Evolutionary conservation across 2,888 invertebrate species (phyloP), one percentile per base, ranked within the genome.

Genomic region (Poecilus cupreus): DNA sequence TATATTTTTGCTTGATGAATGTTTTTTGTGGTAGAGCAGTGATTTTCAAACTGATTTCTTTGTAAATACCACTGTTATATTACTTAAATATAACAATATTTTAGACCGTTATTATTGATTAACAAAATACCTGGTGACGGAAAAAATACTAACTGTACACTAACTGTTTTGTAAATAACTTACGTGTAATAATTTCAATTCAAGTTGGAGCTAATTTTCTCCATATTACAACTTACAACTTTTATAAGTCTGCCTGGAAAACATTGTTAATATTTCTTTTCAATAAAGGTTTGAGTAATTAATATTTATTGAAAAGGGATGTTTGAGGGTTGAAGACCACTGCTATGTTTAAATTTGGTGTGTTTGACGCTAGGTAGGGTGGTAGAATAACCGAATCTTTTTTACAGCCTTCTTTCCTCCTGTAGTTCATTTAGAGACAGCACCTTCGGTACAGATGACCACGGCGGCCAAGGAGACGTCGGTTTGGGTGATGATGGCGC

Each of bases 381-480:
- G 32, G 64, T 68, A 16, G 22, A 68, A 37, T 39, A 68, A 68
- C 32, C 22, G 32, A 51, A 43, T 43, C 11, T 72, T n/a, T 72
- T 72, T 90, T 90, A 86, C 92, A 95, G 94, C 90, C 89, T 95
- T 89, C 91, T 95, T 88, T 95, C 94, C 86, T 95, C 94, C 88
- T 95, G 94, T 92, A 96, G 95, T 89, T 96, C 96, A 75, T 96
- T 96, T 90, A 93, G 96, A 85, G 96, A 96, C 90, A 95, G 95
- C 83, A 94, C 95, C 84, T 94, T 94, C 88, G 91, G 90, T 83
- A 89, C 90, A 72, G 94, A 94, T 85, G 95, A 94, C 84, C 91
- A 91, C 84, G 91, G 90, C 83, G 90, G 90, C 85, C 91, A 90
- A 82, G 86, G 87, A 37, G 90, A 90, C 82, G 90, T 90, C 83